Evolutionary conservation across 2,113 vertebrate genomes (phyloP).

Genomic region (Peromyscus polionotus): DNA sequence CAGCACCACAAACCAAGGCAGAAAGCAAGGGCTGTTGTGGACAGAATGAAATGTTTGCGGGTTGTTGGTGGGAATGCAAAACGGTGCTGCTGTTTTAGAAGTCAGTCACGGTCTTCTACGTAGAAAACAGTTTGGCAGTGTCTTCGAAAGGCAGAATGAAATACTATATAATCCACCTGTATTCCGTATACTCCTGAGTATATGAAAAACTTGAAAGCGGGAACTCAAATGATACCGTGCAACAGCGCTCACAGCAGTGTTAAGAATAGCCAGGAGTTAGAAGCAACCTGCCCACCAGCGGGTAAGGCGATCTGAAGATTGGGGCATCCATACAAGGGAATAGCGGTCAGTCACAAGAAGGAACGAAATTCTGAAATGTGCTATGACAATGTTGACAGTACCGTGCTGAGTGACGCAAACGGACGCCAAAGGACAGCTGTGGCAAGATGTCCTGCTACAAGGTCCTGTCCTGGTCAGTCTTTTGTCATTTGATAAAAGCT

Average conservation of each 20-base stretch:
- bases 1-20: not conserved
- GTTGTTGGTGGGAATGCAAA: not conserved
- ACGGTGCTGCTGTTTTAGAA: not conserved
- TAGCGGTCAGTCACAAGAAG: not conserved
- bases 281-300: not conserved
- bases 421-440: not conserved
- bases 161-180: not conserved
- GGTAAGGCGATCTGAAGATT: not conserved
- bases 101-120: not conserved
- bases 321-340: not conserved
- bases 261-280: not conserved
- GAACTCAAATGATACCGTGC: not conserved
- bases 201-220: not conserved
- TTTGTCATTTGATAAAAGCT: not conserved
- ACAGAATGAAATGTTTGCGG: not conserved
- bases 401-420: not conserved
- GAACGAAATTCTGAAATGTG: not conserved
- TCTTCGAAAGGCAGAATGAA: not conserved
- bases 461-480: not conserved
- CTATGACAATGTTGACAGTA: not conserved
- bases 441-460: not conserved
- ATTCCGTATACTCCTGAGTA: not conserved
- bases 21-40: not conserved
- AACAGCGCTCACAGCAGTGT: not conserved
- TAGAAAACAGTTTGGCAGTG: not conserved